Evolutionary conservation across 2,113 vertebrate genomes (phyloP).

Genomic region (Mus spicilegus): DNA sequence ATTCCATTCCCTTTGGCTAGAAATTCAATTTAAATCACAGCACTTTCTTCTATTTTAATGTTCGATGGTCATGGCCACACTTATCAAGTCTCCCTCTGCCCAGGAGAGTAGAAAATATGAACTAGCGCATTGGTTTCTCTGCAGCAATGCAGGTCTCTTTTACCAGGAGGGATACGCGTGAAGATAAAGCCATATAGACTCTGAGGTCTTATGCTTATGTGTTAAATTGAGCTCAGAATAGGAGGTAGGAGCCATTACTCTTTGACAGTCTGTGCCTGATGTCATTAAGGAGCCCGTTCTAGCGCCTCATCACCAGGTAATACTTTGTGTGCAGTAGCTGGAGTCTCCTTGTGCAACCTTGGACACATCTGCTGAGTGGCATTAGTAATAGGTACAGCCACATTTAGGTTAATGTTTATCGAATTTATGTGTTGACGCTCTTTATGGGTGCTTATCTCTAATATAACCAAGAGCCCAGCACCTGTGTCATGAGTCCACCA

Average conservation of each 20-base stretch:
- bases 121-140: not conserved
- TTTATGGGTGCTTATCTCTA: not conserved
- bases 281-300: not conserved
- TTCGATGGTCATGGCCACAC: not conserved
- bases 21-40: constrained; percentile 28
- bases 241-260: not conserved
- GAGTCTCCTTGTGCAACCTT: constrained; percentile 60
- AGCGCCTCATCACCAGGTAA: not conserved
- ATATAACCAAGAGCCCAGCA: not conserved
- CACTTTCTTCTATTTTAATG: not conserved
- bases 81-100: not conserved
- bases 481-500: not conserved
- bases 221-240: not conserved
- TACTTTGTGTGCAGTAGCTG: not conserved
- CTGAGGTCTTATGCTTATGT: not conserved
- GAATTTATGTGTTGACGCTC: constrained; percentile 13
- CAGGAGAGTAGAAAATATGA: not conserved
- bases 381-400: constrained; percentile 55
- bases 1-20: not conserved
- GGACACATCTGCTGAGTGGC: not conserved
- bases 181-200: not conserved
- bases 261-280: not conserved
- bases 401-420: constrained; percentile 18
- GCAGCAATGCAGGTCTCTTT: not conserved
- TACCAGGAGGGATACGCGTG: not conserved